Base-by-base conservation (phyloP, 2,113 vertebrate species). In the Marmota flaviventris region DNA sequence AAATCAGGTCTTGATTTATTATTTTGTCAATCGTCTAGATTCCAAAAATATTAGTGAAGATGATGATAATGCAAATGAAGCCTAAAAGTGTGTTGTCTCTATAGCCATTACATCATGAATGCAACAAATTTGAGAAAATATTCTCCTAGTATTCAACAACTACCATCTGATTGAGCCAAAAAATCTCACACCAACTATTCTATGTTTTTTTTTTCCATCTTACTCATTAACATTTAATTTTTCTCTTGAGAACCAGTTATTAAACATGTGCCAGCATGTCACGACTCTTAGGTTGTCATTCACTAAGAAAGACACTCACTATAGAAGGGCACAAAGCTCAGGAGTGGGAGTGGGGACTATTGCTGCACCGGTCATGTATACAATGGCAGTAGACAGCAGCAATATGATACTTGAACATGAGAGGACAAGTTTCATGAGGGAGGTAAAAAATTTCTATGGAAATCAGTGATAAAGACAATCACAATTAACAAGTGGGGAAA, bases 91-190 rank as follows among this genome's bases (percentile, higher is more conserved):
- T 88, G 4, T 89, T 86, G 27, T 89, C 22, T 85, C 72, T 87
- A 14, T 42, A 65, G 75, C 10, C 34, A 32, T 79, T 81, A 84
- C 22, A 37, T 39, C 85, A 9, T 48, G 20, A 91, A 39, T 82
- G 24, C 18, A n/a, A 77, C 48, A 89, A 65, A 75, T 67, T 89
- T 82, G 37, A 85, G 84, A 39, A 93, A 89, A 82, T 73, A 34
- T 53, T 85, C 11, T 85, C 42, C 25, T 67, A 61, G 24, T 65
- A 63, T 76, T 95, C 1, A 86, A 91, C 63, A 79, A 65, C 24
- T 81, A 69, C n/a, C 84, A 79, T 58, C 4, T 51, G 11, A 72
- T 58, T 73, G 24, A 93, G 8, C 51, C 51, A 91, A 63, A 58
- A 81, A n/a, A 32, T 76, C 77, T 77, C 18, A 22, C 29, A 9